Percentiles rank a stretch among this genome's conserved stretches.
These are phyloP conservation scores for Drosophila mercatorum DNA, from an alignment of 2,888 invertebrate species.

Conservation along the genomic window DNA sequence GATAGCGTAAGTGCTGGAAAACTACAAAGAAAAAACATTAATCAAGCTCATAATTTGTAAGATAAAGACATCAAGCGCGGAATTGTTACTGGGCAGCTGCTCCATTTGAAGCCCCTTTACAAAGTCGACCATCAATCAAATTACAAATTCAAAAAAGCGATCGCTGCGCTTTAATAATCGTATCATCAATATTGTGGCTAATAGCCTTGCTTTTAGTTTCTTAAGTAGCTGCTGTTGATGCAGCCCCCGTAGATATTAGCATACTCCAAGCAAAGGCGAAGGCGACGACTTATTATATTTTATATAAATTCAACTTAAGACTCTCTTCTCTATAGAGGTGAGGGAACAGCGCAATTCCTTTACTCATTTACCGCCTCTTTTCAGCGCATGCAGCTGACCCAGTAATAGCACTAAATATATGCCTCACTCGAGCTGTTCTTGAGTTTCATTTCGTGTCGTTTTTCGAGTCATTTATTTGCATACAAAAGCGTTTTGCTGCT, in stretches of 20 bases:
- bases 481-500: conserved; percentile 14
- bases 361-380: not conserved
- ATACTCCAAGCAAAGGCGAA: not conserved
- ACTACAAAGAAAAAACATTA: not conserved
- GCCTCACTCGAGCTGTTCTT: not conserved
- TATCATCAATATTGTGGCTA: conserved; percentile 39
- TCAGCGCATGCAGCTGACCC: not conserved
- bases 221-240: conserved; percentile 11
- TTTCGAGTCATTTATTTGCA: conserved; percentile 39
- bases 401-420: conserved; percentile 6
- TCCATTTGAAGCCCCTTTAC: conserved; percentile 17
- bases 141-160: conserved; percentile 15
- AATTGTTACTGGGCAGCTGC: not conserved
- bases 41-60: conserved; percentile 38
- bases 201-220: conserved; percentile 35
- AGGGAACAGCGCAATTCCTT: not conserved
- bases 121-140: conserved; percentile 40
- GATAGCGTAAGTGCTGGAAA: not conserved
- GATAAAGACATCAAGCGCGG: conserved; percentile 38
- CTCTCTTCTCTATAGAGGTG: not conserved
- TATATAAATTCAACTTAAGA: not conserved
- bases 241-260: not conserved
- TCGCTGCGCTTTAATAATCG: conserved; percentile 3
- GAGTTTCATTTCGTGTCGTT: conserved; percentile 4
- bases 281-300: not conserved